These are phyloP conservation scores for Lordiphosa mommai DNA, from an alignment of 1,140 invertebrate species.

Conservation along the genomic window DNA sequence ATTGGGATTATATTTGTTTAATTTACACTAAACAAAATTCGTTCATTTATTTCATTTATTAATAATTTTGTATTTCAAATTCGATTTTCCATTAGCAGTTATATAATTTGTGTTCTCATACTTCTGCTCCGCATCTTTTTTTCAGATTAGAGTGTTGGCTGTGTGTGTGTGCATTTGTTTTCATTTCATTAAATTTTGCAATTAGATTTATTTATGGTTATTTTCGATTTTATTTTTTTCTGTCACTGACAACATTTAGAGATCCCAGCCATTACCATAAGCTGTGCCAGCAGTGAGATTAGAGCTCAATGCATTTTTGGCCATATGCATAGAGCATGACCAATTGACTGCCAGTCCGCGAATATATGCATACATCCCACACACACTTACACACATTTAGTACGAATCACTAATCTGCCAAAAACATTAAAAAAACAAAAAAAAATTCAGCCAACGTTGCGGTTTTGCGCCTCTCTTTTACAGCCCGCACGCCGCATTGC, in stretches of 20 bases:
- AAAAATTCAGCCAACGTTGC: conserved; percentile 30
- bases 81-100: neutral
- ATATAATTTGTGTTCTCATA: conserved; percentile 4
- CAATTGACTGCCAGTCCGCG: conserved; percentile 53
- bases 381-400: neutral
- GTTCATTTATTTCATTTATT: neutral
- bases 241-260: conserved; percentile 32
- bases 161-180: conserved; percentile 54
- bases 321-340: conserved; percentile 50
- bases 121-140: conserved; percentile 26
- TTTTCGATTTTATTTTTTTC: neutral
- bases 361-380: conserved; percentile 34
- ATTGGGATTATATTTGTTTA: neutral
- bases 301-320: conserved; percentile 27
- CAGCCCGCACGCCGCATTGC: conserved; percentile 18
- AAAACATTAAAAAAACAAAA: conserved; percentile 36
- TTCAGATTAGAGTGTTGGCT: conserved; percentile 33
- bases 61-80: neutral
- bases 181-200: too few species aligned
- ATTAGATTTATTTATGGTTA: conserved; percentile 64
- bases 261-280: conserved; percentile 58
- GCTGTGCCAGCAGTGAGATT: conserved; percentile 52
- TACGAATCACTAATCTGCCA: conserved; percentile 44
- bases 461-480: conserved; percentile 27
- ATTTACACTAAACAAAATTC: neutral